Percentiles rank a stretch among this genome's conserved stretches.
These are phyloP conservation scores for Narcine bancroftii DNA, from an alignment of 2,113 vertebrate genomes.

Conservation along the genomic window DNA sequence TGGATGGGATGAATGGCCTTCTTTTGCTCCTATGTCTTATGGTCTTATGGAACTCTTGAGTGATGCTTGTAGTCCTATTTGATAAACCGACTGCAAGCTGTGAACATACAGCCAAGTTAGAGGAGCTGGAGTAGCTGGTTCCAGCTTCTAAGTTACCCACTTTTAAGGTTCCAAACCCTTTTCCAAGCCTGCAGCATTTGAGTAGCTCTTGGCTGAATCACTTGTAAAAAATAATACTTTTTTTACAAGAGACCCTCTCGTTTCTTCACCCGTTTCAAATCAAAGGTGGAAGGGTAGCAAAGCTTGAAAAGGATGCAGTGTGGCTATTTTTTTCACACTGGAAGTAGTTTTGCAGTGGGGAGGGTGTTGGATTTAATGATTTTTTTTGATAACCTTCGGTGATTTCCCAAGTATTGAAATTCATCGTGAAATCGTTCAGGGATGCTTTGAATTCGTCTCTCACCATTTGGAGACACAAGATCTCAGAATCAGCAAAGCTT, in stretches of 20 bases:
- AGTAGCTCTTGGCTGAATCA: not conserved
- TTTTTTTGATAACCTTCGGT: too few relatives aligned
- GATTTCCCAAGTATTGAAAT: not conserved
- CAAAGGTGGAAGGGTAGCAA: not conserved
- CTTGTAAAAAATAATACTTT: too few relatives aligned
- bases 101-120: not conserved
- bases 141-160: not conserved
- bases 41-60: not conserved
- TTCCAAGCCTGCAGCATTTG: not conserved
- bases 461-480: too few relatives aligned
- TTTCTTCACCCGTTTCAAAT: not conserved
- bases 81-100: too few relatives aligned
- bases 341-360: not conserved
- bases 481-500: not conserved
- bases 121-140: not conserved
- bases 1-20: too few relatives aligned
- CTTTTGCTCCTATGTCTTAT: too few relatives aligned
- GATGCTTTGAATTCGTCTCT: not conserved
- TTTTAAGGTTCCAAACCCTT: not conserved
- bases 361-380: not conserved
- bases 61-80: not conserved
- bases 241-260: not conserved
- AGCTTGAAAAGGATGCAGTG: not conserved
- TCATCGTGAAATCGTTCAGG: not conserved
- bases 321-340: not conserved